Percentiles rank a stretch among this genome's conserved stretches.
These are phyloP conservation scores for Sarotherodon lohbergeri DNA, from an alignment of 2,113 vertebrate species.

Conservation along the genomic window DNA sequence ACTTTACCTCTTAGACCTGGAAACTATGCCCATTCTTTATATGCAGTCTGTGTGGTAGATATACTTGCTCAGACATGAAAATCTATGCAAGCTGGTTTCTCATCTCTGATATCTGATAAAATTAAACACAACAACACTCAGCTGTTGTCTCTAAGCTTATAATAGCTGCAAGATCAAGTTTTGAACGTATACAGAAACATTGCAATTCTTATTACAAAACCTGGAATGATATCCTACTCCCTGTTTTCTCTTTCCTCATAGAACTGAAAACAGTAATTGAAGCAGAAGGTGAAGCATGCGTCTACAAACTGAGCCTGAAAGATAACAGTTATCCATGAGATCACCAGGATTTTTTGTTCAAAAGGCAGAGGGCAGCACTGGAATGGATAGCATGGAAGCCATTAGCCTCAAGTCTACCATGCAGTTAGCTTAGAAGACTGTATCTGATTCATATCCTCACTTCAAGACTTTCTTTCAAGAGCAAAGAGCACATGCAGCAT, in stretches of 20 bases:
- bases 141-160: neutral
- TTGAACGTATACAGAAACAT: neutral
- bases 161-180: neutral
- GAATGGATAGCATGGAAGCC: neutral
- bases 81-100: neutral
- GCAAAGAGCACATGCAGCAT: neutral
- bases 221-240: neutral
- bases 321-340: neutral
- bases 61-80: neutral
- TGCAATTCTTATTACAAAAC: neutral
- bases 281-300: constrained; percentile 11
- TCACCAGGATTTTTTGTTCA: neutral
- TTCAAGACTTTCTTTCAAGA: neutral
- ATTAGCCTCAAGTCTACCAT: neutral
- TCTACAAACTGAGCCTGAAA: neutral
- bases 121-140: neutral
- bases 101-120: neutral
- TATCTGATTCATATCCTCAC: neutral
- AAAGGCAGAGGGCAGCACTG: constrained; percentile 40
- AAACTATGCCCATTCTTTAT: neutral
- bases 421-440: neutral
- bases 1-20: neutral
- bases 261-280: constrained; percentile 9
- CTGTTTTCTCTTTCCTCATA: neutral
- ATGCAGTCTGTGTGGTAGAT: neutral